Conservation (phyloP, 2,888 invertebrate genomes). For the Stenolophus ochropezus region DNA sequence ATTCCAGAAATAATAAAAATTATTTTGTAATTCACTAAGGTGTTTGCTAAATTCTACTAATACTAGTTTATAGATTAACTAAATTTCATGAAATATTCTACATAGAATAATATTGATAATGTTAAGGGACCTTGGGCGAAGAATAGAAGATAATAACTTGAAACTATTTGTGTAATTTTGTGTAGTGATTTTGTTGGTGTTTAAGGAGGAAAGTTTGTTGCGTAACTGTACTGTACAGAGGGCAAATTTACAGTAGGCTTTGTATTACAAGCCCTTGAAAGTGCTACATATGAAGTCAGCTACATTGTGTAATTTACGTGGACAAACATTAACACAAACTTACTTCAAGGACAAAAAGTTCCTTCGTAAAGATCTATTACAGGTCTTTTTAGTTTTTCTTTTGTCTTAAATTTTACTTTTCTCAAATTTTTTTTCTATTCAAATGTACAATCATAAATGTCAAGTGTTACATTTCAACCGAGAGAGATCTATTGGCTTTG, state of each 20-base stretch:
- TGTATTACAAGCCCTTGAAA: background rate
- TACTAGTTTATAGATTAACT: no score
- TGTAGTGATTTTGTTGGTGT: background rate
- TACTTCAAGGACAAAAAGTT: background rate
- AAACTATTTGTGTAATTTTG: background rate
- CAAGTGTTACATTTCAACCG: no score
- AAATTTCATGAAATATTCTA: no score
- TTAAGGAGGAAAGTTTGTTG: background rate
- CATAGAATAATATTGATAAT: no score
- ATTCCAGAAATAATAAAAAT: no score
- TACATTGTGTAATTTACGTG: slow-evolving; percentile 1
- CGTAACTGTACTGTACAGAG: background rate
- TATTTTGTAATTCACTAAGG: no score
- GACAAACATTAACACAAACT: background rate
- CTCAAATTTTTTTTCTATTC: no score
- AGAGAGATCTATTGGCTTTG: no score
- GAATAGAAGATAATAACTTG: background rate
- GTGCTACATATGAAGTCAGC: background rate
- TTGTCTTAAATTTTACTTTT: no score
- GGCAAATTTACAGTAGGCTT: background rate
- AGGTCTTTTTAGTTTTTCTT: no score
- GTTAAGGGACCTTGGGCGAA: background rate
- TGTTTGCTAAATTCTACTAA: no score
- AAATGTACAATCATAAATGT: no score
- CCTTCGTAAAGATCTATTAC: background rate